Conservation (phyloP, 2,113 vertebrate genomes). For the Phyllopteryx taeniolatus region DNA sequence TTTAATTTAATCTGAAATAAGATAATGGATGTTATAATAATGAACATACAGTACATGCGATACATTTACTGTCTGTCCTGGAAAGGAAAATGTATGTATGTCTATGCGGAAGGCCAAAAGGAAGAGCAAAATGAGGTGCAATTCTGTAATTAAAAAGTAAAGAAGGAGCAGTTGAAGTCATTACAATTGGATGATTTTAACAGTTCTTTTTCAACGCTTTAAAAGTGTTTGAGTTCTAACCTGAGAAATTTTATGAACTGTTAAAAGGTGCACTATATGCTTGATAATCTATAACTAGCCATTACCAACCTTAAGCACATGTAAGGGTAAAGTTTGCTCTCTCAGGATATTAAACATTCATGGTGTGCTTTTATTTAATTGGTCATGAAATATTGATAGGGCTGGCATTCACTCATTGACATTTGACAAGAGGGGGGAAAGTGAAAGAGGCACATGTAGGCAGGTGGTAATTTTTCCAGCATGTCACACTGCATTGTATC, state of each 20-base stretch:
- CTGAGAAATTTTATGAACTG: background rate
- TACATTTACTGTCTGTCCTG: background rate
- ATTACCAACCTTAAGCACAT: slow-evolving; percentile 36
- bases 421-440: slow-evolving; percentile 58
- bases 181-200: background rate
- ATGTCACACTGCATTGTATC: slow-evolving; percentile 26
- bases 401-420: slow-evolving; percentile 65
- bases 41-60: no score
- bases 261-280: slow-evolving; percentile 12
- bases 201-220: background rate
- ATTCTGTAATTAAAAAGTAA: background rate
- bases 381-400: slow-evolving; percentile 73
- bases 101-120: background rate
- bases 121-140: background rate
- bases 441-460: slow-evolving; percentile 12
- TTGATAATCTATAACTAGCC: slow-evolving; percentile 7
- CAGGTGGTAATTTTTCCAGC: slow-evolving; percentile 18
- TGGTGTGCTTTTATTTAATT: slow-evolving; percentile 77
- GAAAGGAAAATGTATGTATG: background rate
- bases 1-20: background rate
- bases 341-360: slow-evolving; percentile 71
- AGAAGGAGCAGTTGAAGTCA: background rate
- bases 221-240: background rate
- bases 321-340: slow-evolving; percentile 44
- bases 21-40: no score